Evolutionary conservation across 2,797 vertebrate species (phyloP).

Genomic region (Sebastes vulpes): DNA sequence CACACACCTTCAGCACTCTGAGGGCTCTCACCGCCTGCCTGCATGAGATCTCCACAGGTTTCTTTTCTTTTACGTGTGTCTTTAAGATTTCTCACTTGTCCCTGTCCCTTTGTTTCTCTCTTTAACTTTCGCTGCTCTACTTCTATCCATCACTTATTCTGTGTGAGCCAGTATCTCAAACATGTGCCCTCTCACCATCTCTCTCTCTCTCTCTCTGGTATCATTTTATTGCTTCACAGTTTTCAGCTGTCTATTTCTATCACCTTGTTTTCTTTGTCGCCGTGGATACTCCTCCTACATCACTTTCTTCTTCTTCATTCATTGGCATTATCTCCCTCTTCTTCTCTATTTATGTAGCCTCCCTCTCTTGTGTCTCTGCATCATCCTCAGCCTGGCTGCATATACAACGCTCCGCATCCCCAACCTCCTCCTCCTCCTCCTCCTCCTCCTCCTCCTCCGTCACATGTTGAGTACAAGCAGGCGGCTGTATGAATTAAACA

Average conservation of each 20-base stretch:
- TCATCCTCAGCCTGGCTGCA: conserved; percentile 21
- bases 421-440: background rate
- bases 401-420: conserved; percentile 18
- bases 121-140: conserved; percentile 33
- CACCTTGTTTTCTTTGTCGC: conserved; percentile 12
- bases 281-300: conserved; percentile 8
- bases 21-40: conserved; percentile 31
- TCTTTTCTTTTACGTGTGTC: background rate
- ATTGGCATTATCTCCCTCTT: background rate
- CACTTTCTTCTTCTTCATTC: background rate
- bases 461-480: conserved; percentile 40
- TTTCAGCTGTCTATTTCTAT: conserved; percentile 35
- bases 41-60: conserved; percentile 33
- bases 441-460: conserved; percentile 33
- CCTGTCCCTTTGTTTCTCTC: conserved; percentile 1
- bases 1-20: conserved; percentile 59
- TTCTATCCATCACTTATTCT: conserved; percentile 56
- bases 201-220: background rate
- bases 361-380: conserved; percentile 17
- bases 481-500: conserved; percentile 77
- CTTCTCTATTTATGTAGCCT: conserved; percentile 29
- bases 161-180: conserved; percentile 11
- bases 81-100: conserved; percentile 20
- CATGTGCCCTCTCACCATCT: background rate
- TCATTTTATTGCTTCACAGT: conserved; percentile 24